Percentiles rank a stretch among this genome's conserved stretches.
Evolutionary conservation across 2,888 invertebrate species (phyloP).

Genomic region (Morpho helenor): DNA sequence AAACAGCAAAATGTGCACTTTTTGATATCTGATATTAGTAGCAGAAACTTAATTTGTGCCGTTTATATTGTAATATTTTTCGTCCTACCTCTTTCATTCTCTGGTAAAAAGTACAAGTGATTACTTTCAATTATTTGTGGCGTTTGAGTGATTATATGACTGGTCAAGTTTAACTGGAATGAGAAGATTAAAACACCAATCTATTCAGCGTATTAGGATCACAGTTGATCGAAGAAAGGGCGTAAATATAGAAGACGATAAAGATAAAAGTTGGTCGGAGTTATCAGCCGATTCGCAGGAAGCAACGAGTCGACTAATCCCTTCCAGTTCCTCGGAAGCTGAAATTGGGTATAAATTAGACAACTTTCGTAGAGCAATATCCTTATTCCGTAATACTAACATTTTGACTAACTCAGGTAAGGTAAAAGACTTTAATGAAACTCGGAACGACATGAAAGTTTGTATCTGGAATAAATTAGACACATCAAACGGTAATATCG

Average conservation of each 20-base stretch:
- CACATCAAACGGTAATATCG: not conserved
- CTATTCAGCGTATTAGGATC: conserved; percentile 21
- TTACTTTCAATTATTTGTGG: too few relatives aligned
- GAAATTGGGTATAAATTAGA: conserved; percentile 66
- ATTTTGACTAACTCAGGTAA: conserved; percentile 33
- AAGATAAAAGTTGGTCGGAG: conserved; percentile 30
- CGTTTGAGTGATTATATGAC: not conserved
- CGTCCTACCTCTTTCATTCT: too few relatives aligned
- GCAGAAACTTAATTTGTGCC: too few relatives aligned
- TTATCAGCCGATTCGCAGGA: conserved; percentile 32
- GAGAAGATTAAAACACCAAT: conserved; percentile 13
- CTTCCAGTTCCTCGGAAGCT: conserved; percentile 34
- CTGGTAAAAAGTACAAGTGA: too few relatives aligned
- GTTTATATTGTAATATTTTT: too few relatives aligned
- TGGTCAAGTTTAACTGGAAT: not conserved
- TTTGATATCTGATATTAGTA: too few relatives aligned
- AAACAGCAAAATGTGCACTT: too few relatives aligned
- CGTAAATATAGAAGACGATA: conserved; percentile 30
- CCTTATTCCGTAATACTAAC: conserved; percentile 63
- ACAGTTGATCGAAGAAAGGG: conserved; percentile 22
- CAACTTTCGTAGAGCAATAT: conserved; percentile 70
- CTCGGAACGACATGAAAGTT: not conserved
- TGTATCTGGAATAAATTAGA: not conserved
- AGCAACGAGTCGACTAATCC: conserved; percentile 32
- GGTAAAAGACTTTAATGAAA: conserved; percentile 4